A percentile compares a stretch with the other conserved stretches of the same genome.
phyloP scores from a whole-genome alignment of 1,140 invertebrate genomes.

The Leptopilina clavipes region DNA sequence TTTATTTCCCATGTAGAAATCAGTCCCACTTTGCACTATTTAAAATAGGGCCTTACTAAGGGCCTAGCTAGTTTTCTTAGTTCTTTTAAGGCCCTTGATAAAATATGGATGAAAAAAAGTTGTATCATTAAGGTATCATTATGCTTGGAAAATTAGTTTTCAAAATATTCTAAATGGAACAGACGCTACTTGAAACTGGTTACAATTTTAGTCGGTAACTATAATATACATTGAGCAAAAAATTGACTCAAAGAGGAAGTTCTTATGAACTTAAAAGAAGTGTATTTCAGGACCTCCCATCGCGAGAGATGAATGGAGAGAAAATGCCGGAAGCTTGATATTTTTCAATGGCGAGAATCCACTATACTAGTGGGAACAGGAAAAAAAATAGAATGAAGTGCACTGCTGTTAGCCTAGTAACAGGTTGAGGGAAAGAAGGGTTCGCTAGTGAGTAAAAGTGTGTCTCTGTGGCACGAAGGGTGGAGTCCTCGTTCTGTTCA shows the following conservation, averaged over 20 bases:
- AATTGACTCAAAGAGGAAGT: not conserved
- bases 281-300: conserved; percentile 4
- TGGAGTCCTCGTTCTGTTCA: conserved; percentile 43
- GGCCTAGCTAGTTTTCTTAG: too few species aligned
- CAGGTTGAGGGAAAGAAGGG: conserved; percentile 23
- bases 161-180: too few species aligned
- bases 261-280: conserved; percentile 6
- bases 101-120: too few species aligned
- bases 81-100: too few species aligned
- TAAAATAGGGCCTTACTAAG: too few species aligned
- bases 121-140: too few species aligned
- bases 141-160: too few species aligned
- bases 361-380: not conserved
- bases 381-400: conserved; percentile 3
- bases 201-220: not conserved
- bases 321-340: conserved; percentile 21
- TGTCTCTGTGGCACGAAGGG: conserved; percentile 67
- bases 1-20: too few species aligned
- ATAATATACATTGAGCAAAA: not conserved
- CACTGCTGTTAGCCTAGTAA: conserved; percentile 3
- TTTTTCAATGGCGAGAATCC: conserved; percentile 10
- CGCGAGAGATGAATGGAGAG: conserved; percentile 13
- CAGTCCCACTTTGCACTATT: too few species aligned
- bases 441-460: conserved; percentile 58
- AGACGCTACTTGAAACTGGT: too few species aligned